phyloP scores from a whole-genome alignment of 2,797 vertebrate genomes.

The Rhynchonycteris naso region DNA sequence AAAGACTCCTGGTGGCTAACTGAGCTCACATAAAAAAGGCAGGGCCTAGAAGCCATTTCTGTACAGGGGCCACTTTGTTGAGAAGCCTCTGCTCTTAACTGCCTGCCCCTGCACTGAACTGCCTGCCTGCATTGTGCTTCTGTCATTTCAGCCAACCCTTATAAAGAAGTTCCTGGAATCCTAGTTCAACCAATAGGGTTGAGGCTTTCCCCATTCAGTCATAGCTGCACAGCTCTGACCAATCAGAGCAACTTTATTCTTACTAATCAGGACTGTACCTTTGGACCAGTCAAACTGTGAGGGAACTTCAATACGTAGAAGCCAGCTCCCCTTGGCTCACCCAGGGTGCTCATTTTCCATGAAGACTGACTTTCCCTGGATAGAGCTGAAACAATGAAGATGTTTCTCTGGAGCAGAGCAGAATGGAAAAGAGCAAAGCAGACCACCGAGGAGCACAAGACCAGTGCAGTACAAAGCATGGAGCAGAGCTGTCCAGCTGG shows the following conservation, averaged over 20 bases:
- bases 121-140: neutral
- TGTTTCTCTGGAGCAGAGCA: neutral
- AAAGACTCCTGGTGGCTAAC: neutral
- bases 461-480: neutral
- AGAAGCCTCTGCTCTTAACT: neutral
- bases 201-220: neutral
- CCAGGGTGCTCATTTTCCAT: neutral
- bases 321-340: neutral
- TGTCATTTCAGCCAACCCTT: neutral
- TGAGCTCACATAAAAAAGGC: neutral
- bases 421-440: neutral
- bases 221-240: neutral
- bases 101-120: neutral
- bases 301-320: too few species aligned
- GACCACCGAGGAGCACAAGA: neutral
- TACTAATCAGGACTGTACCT: neutral
- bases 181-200: neutral
- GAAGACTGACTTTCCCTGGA: neutral
- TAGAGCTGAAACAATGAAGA: neutral
- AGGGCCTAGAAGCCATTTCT: neutral
- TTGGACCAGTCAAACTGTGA: neutral
- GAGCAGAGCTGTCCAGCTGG: neutral
- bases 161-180: neutral
- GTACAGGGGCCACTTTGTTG: neutral
- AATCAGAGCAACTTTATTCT: neutral